Evolutionary conservation across 1,140 invertebrate genomes (phyloP), one percentile per base, ranked within the genome.

Genomic region (Chrysomallon squamiferum): DNA sequence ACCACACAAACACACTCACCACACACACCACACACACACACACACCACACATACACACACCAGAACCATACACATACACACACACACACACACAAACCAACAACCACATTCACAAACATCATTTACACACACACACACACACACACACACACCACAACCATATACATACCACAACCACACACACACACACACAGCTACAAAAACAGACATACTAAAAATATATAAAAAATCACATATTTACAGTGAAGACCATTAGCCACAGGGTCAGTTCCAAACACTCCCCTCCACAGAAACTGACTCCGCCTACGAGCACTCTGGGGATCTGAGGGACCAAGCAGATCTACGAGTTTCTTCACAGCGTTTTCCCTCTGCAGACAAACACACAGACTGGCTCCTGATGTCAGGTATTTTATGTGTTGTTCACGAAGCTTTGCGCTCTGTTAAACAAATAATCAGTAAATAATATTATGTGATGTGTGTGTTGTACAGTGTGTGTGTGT

Each of bases 231-330:
- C n/a, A 59, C 20, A 7, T 52, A 56, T 69, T 74, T 64, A 83
- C 81, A 74, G 74, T 82, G 71, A 13, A 82, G 62, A 33, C 71
- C 81, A 68, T 82, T 83, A 27, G 27, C 58, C 0, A 82, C 68
- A 32, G 35, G 6, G 63, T 81, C 77, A 9, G 62, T 59, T 22
- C 82, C 82, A 77, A 81, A 83, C n/a, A 74, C 70, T 32, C 77
- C 81, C 20, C 82, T 66, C 81, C 80, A 82, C 56, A 75, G 69
- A 59, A 81, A 79, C 72, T 80, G 78, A 49, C 69, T 79, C n/a
- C 72, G 76, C 57, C 72, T 56, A 15, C 78, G 47, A 4, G 81
- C 81, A 61, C 47, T 69, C 57, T 70, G 65, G 1, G 82, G 82
- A 45, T 84, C 81, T 43, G 64, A 59, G 9, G 82, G 80, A 9